Conservation (phyloP, 2,113 vertebrate genomes). For the Clupea harengus region DNA sequence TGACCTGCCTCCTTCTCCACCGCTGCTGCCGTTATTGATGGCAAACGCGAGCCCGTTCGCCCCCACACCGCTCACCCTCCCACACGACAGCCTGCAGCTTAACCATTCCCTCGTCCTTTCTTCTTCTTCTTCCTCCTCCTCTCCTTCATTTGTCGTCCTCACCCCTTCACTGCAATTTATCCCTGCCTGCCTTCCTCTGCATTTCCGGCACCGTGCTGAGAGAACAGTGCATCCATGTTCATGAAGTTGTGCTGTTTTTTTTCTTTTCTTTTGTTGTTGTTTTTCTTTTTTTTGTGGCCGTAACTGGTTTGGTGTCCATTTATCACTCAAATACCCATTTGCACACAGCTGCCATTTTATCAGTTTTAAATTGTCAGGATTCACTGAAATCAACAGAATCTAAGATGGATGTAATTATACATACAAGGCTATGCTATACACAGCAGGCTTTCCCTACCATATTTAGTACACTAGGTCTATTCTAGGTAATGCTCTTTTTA, state of each 20-base stretch:
- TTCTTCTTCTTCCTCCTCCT: neutral
- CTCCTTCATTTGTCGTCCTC: neutral
- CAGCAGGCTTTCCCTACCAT: neutral
- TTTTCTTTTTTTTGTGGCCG: neutral
- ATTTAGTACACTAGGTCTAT: neutral
- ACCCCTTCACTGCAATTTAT: neutral
- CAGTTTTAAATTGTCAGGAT: neutral
- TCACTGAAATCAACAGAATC: neutral
- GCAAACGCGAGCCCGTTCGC: neutral
- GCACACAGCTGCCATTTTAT: neutral
- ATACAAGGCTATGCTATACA: neutral
- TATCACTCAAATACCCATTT: neutral
- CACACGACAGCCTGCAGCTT: slow-evolving; percentile 3
- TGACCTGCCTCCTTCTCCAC: neutral
- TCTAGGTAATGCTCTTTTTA: neutral
- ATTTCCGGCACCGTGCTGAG: neutral
- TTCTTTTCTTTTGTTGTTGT: neutral
- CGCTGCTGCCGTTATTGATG: slow-evolving; percentile 16
- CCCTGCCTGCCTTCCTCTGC: neutral
- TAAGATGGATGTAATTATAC: neutral
- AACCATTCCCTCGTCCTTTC: neutral
- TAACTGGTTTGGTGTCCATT: neutral
- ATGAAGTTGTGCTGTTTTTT: neutral
- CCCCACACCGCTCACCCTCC: neutral
- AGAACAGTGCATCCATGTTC: neutral